Evolutionary conservation across 2,113 vertebrate species (phyloP).

Genomic region (Glareola pratincola): DNA sequence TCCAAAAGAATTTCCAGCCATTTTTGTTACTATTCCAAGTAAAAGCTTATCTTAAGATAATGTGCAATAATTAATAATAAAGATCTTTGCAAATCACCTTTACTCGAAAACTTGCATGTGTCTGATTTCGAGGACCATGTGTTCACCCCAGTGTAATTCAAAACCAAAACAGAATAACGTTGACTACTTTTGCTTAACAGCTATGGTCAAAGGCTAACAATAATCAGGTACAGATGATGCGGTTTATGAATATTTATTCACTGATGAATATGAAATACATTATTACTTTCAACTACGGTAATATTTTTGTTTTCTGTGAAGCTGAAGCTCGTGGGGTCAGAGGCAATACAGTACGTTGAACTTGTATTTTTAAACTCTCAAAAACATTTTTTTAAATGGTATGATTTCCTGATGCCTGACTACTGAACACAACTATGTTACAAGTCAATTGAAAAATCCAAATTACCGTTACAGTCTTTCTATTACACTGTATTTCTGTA

Average conservation of each 20-base stretch:
- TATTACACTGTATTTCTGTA: neutral
- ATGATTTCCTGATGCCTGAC: neutral
- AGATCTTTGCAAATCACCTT: neutral
- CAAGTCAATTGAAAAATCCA: neutral
- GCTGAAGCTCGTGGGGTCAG: neutral
- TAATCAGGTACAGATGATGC: neutral
- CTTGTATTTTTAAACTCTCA: neutral
- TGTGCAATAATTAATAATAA: too few species aligned
- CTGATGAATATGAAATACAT: neutral
- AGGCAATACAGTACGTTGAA: neutral
- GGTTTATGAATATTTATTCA: neutral
- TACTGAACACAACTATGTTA: neutral
- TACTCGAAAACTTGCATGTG: neutral
- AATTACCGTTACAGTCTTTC: neutral
- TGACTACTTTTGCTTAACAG: neutral
- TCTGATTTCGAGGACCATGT: neutral
- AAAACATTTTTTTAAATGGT: neutral
- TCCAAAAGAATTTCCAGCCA: neutral
- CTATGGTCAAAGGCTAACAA: neutral
- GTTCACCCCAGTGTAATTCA: neutral
- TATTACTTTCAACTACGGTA: neutral
- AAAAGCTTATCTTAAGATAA: neutral
- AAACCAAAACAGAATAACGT: neutral
- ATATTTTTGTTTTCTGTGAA: neutral
- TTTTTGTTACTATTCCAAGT: neutral